phyloP scores from a whole-genome alignment of 2,888 invertebrate genomes.

The Cantharis lateralis region DNA sequence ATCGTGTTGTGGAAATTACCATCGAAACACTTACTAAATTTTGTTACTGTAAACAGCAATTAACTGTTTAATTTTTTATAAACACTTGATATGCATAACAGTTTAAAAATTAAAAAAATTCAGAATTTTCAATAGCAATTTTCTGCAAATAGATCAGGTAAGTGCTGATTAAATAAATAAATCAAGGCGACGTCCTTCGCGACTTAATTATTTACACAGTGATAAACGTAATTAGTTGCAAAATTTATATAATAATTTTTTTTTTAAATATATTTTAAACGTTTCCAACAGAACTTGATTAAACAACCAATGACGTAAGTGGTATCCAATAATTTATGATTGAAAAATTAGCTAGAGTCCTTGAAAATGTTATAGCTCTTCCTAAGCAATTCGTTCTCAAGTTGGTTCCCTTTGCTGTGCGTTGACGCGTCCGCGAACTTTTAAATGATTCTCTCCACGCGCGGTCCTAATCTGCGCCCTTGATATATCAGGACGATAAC shows the following conservation, averaged over 20 bases:
- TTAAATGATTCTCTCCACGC: neutral
- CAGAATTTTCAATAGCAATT: neutral
- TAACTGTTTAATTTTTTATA: neutral
- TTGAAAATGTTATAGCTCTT: neutral
- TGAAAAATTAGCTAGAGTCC: neutral
- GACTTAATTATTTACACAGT: neutral
- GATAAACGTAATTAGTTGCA: neutral
- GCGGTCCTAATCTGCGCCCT: neutral
- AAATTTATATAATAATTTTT: neutral
- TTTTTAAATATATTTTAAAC: neutral
- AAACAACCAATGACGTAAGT: neutral
- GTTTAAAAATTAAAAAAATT: neutral
- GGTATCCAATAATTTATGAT: neutral
- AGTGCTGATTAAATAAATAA: neutral
- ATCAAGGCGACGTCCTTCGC: neutral
- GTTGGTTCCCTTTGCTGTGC: neutral
- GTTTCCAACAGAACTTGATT: neutral
- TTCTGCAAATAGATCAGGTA: neutral
- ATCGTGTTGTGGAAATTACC: neutral
- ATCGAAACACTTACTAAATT: neutral
- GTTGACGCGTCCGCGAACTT: neutral
- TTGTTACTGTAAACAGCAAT: neutral
- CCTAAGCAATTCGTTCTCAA: neutral
- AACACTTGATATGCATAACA: neutral
- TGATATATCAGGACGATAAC: neutral